These are phyloP conservation scores for Phoxinus dragarum DNA, from an alignment of 2,797 vertebrate species.

Conservation along the genomic window DNA sequence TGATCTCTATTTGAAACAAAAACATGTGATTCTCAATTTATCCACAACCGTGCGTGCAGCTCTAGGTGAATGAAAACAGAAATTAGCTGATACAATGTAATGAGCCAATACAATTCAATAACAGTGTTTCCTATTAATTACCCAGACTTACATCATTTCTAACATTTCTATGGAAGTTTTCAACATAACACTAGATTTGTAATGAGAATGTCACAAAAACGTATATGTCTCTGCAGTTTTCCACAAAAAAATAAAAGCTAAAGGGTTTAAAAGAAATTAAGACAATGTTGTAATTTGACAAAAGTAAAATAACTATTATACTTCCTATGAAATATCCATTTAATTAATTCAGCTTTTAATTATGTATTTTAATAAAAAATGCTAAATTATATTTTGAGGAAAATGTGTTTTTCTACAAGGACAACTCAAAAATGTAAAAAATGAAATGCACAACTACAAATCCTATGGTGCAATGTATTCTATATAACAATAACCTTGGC, in stretches of 20 bases:
- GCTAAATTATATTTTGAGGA: background rate
- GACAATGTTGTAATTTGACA: background rate
- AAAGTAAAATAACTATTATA: background rate
- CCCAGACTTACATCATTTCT: background rate
- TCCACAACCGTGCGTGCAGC: background rate
- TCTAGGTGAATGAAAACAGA: background rate
- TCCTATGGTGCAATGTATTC: background rate
- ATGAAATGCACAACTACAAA: background rate
- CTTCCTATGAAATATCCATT: background rate
- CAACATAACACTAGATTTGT: background rate
- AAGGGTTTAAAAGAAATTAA: background rate
- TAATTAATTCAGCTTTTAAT: background rate
- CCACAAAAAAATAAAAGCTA: background rate
- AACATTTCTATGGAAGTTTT: background rate
- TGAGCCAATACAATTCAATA: background rate
- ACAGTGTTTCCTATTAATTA: background rate
- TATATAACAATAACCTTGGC: conserved; percentile 1
- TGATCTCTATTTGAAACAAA: background rate
- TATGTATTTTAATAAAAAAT: background rate
- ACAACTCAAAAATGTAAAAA: background rate
- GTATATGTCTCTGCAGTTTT: background rate
- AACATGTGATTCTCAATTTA: background rate
- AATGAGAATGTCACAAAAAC: background rate
- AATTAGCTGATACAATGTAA: background rate
- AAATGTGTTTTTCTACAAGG: background rate